Conservation (phyloP, 2,113 vertebrate genomes). For the Sebastes fasciatus region DNA sequence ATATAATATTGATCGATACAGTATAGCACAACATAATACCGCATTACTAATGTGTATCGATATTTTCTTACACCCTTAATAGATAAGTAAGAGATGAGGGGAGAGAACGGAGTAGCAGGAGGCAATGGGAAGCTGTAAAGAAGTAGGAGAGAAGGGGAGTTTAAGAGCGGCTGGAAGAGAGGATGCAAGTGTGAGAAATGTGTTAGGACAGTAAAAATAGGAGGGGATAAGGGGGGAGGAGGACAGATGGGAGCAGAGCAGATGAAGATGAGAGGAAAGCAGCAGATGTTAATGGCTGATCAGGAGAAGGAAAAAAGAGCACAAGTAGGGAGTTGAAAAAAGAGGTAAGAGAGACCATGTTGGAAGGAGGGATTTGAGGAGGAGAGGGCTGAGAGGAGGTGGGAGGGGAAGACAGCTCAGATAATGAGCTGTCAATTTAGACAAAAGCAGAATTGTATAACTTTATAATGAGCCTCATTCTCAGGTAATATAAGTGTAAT, state of each 20-base stretch:
- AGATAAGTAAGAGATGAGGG: background rate
- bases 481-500: slow-evolving; percentile 49
- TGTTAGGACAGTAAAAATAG: slow-evolving; percentile 1
- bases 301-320: background rate
- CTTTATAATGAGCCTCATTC: slow-evolving; percentile 64
- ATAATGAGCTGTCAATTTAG: slow-evolving; percentile 65
- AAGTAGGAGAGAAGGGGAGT: background rate
- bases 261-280: slow-evolving; percentile 28
- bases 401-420: slow-evolving; percentile 35
- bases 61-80: too few relatives aligned
- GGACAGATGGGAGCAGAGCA: slow-evolving; percentile 9
- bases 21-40: too few relatives aligned
- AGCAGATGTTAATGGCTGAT: slow-evolving; percentile 22
- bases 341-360: background rate
- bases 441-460: slow-evolving; percentile 68
- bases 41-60: too few relatives aligned
- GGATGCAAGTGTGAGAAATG: background rate
- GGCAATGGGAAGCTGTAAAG: background rate
- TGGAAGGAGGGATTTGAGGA: slow-evolving; percentile 14
- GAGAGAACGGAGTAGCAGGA: fast-evolving
- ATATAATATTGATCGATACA: too few relatives aligned
- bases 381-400: slow-evolving; percentile 28
- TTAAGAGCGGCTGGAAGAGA: background rate
- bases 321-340: background rate
- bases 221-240: background rate